Evolutionary conservation across 2,113 vertebrate genomes (phyloP), one percentile per base, ranked within the genome.

Genomic region (Manacus vitellinus): DNA sequence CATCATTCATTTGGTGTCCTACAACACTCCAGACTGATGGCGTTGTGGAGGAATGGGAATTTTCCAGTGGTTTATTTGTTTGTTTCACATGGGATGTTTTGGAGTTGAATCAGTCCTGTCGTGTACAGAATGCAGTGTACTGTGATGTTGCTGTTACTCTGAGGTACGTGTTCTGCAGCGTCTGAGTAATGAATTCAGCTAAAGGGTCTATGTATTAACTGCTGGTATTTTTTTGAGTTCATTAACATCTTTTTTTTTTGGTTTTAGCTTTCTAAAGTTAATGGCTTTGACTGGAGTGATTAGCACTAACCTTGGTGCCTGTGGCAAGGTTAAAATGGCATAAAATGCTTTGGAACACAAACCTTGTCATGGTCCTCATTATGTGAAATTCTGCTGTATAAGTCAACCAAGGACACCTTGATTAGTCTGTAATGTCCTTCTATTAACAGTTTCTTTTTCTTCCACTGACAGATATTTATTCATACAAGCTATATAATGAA

Each of bases 261-360:
- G 49, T 77, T 91, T 97, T 83, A 89, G 55, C 41, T 97, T 96
- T 95, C 81, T 77, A 39, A 56, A 91, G 67, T 89, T 89, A 96
- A 95, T 95, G 49, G 33, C 65, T 96, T 94, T 79, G 55, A 62
- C 72, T 75, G 58, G 58, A 86, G 49, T 94, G 92, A 95, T 96
- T 94, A 97, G n/a, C 56, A 39, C 30, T 87, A 58, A 95, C 95
- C 91, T 96, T 97, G 56, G 30, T 87, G 68, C 63, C 8, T 12
- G 22, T 84, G 88, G 65, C 47, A 96, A 97, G 58, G 88, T 92
- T 95, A 88, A 89, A 89, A 92, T 76, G 76, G 75, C 71, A 79
- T 82, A 84, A 92, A 93, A 83, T 91, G 11, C 86, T 95, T 96
- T 93, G 94, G 92, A 95, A 86, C 72, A 86, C 92, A 91, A 78